Evolutionary conservation across 2,888 invertebrate genomes (phyloP), one percentile per base, ranked within the genome.

Genomic region (Odontocerum albicorne): DNA sequence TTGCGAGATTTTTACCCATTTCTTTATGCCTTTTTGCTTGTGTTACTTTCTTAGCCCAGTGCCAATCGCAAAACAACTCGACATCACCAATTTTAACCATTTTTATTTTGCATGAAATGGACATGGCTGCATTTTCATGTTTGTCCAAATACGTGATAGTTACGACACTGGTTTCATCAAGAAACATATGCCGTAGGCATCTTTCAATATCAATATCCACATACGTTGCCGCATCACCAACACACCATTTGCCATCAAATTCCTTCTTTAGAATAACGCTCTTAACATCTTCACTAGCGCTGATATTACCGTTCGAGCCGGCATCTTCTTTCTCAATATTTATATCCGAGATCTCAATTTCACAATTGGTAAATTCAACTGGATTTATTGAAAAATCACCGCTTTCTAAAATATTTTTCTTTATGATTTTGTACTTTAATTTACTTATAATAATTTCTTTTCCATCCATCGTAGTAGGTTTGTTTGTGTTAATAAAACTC

Each of bases 1-100:
- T 84, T 59, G 88, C 89, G 58, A 90, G 74, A 21, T 76, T 68
- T 0, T 88, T 85, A 2, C 86, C 84, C 31, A 70, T 66, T 56
- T 79, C 78, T 68, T 84, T 84, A 62, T 81, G 77, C 62, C 75
- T 72, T 21, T 72, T 63, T 1, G 82, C 76, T 13, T 72, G 67
- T 36, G 75, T 72, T 62, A 75, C 75, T 57, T 83, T 73, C 53
- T 82, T 73, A 43, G 74, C 72, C 66, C 76, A 74, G n/a, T 75
- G 72, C 82, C 83, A 83, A 43, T 81, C 76, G 66, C 80, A 79
- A 20, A 83, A 71, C 6, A 77, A 63, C 63, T 79, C 78, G 59
- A 75, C 71, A 39, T 73, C 72, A 1, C 74, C 73, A 1, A 77
- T 70, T 36, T 74, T 57, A 16, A 62, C 64, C 45, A 83, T 62